Evolutionary conservation across 2,888 invertebrate genomes (phyloP).

Genomic region (Sisyra terminalis): DNA sequence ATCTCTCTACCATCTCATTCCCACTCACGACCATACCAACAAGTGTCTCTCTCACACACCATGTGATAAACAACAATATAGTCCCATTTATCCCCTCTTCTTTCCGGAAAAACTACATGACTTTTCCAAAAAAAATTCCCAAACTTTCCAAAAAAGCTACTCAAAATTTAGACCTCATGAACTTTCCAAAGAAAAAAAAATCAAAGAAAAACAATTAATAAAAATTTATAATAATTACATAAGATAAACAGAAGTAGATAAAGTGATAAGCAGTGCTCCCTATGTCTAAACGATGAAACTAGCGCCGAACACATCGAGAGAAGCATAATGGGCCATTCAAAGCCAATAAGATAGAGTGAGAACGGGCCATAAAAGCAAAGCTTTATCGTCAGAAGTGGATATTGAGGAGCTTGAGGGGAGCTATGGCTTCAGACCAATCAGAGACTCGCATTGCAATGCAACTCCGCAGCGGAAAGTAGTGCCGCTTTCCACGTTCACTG

Average conservation of each 20-base stretch:
- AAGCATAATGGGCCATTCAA: conserved; percentile 5
- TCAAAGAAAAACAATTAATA: too few relatives aligned
- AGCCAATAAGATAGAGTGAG: conserved; percentile 12
- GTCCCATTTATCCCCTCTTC: too few relatives aligned
- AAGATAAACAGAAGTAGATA: background rate
- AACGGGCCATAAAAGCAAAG: conserved; percentile 13
- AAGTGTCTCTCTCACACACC: too few relatives aligned
- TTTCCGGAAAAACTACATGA: too few relatives aligned
- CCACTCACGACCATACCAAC: background rate
- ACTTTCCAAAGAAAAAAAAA: too few relatives aligned
- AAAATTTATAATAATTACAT: too few relatives aligned
- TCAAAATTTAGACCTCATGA: too few relatives aligned
- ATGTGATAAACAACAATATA: too few relatives aligned
- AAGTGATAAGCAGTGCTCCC: too few relatives aligned
- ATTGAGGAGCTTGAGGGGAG: conserved; percentile 23
- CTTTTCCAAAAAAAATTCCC: too few relatives aligned
- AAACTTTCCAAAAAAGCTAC: too few relatives aligned
- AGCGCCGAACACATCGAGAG: background rate
- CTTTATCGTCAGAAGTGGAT: conserved; percentile 12
- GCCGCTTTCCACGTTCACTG: conserved; percentile 15
- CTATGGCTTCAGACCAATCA: conserved; percentile 35
- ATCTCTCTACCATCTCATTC: conserved; percentile 1
- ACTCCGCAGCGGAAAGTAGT: conserved; percentile 26
- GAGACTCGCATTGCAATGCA: conserved; percentile 37
- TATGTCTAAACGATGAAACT: too few relatives aligned